Evolutionary conservation across 2,888 invertebrate species (phyloP).

Genomic region (Exephanes ischioxanthus): DNA sequence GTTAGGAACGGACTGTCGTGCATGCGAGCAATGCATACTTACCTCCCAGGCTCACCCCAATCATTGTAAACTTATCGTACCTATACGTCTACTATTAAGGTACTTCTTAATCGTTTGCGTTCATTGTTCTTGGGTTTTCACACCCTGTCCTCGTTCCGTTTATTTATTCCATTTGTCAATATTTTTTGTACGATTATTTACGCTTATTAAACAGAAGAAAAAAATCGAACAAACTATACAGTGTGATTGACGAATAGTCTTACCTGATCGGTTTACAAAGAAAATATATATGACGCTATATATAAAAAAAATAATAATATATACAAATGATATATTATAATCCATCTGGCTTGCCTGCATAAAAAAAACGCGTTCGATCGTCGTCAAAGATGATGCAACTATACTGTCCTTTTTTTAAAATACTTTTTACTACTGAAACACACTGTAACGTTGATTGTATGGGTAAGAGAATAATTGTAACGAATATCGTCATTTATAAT

Average conservation of each 20-base stretch:
- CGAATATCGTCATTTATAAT: constrained; percentile 78
- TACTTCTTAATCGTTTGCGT: constrained; percentile 32
- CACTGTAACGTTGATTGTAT: constrained; percentile 70
- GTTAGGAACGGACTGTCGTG: constrained; percentile 22
- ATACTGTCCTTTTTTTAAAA: constrained; percentile 43
- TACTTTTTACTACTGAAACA: constrained; percentile 61
- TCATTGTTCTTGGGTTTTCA: constrained; percentile 11
- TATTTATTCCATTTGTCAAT: constrained; percentile 33
- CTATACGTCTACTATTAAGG: constrained; percentile 40
- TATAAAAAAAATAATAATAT: constrained; percentile 32
- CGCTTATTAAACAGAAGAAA: constrained; percentile 36
- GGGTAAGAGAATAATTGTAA: constrained; percentile 76
- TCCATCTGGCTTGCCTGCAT: constrained; percentile 57
- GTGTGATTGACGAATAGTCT: constrained; percentile 66
- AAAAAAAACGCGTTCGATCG: constrained; percentile 55
- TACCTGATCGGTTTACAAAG: constrained; percentile 66
- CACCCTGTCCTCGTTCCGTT: constrained; percentile 24
- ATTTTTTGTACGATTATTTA: constrained; percentile 52
- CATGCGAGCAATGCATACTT: constrained; percentile 42
- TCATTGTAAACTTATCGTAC: constrained; percentile 46
- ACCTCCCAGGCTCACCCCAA: not conserved
- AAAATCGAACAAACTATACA: constrained; percentile 66
- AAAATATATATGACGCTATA: constrained; percentile 61
- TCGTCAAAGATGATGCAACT: constrained; percentile 50
- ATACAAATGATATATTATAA: constrained; percentile 44